A percentile compares a stretch with the other conserved stretches of the same genome.
Evolutionary conservation across 92 coral and sea anemone genomes (phyloP).

Genomic region (Epizoanthus scotinus): DNA sequence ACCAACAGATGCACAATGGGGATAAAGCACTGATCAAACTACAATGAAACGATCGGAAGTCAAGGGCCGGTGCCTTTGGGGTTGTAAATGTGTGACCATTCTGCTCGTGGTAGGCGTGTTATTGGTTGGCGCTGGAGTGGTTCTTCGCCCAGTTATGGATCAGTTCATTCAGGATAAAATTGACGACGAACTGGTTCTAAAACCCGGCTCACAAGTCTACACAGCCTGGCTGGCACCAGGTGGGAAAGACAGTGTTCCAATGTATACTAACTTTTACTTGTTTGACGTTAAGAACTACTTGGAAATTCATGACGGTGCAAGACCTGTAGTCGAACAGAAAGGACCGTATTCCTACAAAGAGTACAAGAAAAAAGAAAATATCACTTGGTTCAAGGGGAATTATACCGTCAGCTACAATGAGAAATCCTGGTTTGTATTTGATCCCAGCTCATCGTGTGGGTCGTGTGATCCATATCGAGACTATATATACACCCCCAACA

Average conservation of each 20-base stretch:
- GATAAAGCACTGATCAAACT: too few species aligned
- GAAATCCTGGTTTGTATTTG: constrained; percentile 62
- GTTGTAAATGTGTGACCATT: not conserved
- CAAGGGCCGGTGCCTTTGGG: not conserved
- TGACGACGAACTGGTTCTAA: constrained; percentile 59
- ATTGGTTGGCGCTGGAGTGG: constrained; percentile 39
- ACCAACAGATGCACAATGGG: too few species aligned
- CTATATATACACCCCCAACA: constrained; percentile 58
- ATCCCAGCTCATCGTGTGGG: constrained; percentile 56
- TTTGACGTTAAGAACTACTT: constrained; percentile 67
- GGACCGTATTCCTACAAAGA: constrained; percentile 84
- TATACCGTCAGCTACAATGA: constrained; percentile 69
- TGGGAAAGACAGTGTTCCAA: constrained; percentile 56
- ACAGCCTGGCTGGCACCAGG: constrained; percentile 67
- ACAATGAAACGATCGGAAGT: too few species aligned
- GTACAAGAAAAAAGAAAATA: constrained; percentile 55
- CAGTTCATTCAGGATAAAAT: constrained; percentile 50
- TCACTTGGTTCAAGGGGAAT: constrained; percentile 58
- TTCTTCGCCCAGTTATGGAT: constrained; percentile 48
- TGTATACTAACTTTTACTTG: constrained; percentile 66
- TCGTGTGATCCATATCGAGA: constrained; percentile 63
- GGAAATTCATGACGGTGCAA: constrained; percentile 64
- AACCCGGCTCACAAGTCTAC: constrained; percentile 56
- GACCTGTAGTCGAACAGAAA: constrained; percentile 63
- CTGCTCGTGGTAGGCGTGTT: constrained; percentile 44